phyloP scores from a whole-genome alignment of 2,113 vertebrate species.

The Oreamnos americanus region DNA sequence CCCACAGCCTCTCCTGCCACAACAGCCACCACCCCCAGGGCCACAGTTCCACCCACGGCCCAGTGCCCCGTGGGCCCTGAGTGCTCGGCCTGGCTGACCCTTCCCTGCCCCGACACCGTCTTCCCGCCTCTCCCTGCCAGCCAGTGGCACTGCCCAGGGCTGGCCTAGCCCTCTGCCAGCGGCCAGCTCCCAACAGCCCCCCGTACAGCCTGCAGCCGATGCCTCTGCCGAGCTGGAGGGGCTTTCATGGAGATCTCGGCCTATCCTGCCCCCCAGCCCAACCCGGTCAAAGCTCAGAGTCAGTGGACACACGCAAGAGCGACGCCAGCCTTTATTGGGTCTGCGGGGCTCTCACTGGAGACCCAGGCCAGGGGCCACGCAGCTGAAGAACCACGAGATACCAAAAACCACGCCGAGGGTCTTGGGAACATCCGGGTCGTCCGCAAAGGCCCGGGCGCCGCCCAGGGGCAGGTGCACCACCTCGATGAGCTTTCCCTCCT shows the following conservation, averaged over 20 bases:
- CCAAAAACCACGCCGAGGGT: conserved; percentile 65
- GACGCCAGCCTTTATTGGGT: conserved; percentile 40
- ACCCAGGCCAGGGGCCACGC: conserved; percentile 37
- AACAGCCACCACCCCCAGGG: accelerated
- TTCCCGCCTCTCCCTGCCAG: background rate
- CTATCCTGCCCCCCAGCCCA: too few species aligned
- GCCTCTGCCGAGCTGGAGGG: background rate
- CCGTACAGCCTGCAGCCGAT: background rate
- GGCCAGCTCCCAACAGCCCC: background rate
- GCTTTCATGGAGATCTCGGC: accelerated
- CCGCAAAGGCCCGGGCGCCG: conserved; percentile 15
- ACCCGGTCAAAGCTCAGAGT: background rate
- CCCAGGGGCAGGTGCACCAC: conserved; percentile 57
- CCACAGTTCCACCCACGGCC: background rate
- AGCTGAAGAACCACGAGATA: conserved; percentile 56
- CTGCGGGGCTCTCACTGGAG: background rate
- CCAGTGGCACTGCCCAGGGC: accelerated
- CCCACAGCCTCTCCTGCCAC: accelerated
- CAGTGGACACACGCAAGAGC: background rate
- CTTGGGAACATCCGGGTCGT: background rate
- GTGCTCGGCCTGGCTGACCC: background rate
- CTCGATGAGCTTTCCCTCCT: conserved; percentile 64
- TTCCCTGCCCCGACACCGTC: background rate
- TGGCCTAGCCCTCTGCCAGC: background rate
- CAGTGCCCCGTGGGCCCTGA: background rate